phyloP scores from a whole-genome alignment of 2,888 invertebrate genomes.

The Drosophila diplacantha region DNA sequence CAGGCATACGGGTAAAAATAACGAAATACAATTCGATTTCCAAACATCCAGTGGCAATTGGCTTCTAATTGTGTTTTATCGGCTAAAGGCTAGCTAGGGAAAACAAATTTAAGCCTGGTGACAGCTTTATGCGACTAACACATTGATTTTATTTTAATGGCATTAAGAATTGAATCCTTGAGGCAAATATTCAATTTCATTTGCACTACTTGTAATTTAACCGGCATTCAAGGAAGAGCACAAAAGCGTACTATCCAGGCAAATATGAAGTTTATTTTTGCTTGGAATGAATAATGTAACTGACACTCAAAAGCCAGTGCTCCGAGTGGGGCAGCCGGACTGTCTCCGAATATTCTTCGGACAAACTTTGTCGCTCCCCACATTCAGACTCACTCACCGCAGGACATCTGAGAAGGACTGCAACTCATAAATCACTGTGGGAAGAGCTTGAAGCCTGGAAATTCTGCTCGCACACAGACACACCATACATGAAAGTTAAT shows the following conservation, averaged over 20 bases:
- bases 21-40: not conserved
- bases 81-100: not conserved
- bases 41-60: slow-evolving; percentile 1
- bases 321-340: slow-evolving; percentile 5
- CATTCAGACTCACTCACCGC: slow-evolving; percentile 16
- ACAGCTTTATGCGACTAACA: slow-evolving; percentile 6
- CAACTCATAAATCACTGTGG: slow-evolving; percentile 27
- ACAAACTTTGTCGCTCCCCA: slow-evolving; percentile 28
- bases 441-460: slow-evolving; percentile 21
- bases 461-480: slow-evolving; percentile 1
- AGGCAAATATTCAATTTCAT: slow-evolving; percentile 19
- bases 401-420: slow-evolving; percentile 25
- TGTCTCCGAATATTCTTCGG: slow-evolving; percentile 43
- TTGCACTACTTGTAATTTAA: slow-evolving; percentile 19
- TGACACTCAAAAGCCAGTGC: slow-evolving; percentile 35
- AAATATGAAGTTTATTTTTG: slow-evolving; percentile 28
- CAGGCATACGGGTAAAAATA: not conserved
- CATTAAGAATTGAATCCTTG: slow-evolving; percentile 4
- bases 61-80: not conserved
- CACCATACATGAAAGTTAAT: slow-evolving; percentile 30
- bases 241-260: slow-evolving; percentile 17
- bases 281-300: slow-evolving; percentile 30
- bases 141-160: slow-evolving; percentile 4
- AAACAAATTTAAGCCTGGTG: not conserved
- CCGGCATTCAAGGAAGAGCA: slow-evolving; percentile 4